Evolutionary conservation across 1,140 invertebrate species (phyloP).

Genomic region (Zaprionus capensis): DNA sequence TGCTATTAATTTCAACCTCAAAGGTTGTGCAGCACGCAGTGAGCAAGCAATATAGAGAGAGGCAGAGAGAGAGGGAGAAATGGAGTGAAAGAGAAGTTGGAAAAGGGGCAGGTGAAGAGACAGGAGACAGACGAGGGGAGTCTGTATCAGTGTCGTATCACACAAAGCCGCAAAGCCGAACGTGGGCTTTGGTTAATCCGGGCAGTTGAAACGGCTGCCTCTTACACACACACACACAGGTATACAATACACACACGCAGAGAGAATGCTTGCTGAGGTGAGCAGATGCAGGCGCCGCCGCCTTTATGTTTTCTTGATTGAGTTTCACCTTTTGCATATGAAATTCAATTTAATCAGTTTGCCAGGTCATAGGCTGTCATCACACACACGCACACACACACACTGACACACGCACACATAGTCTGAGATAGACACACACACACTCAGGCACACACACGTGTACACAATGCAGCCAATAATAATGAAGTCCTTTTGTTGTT

Average conservation of each 20-base stretch:
- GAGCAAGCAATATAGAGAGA: not conserved
- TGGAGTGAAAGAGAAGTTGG: not conserved
- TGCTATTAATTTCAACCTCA: conserved; percentile 75
- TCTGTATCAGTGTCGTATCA: conserved; percentile 66
- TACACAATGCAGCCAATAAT: conserved; percentile 74
- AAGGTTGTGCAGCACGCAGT: conserved; percentile 49
- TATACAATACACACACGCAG: conserved; percentile 37
- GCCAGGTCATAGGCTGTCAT: conserved; percentile 59
- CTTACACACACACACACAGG: conserved; percentile 31
- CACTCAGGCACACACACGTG: conserved; percentile 15
- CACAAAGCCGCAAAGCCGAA: conserved; percentile 70
- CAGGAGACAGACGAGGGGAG: not conserved
- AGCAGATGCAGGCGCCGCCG: conserved; percentile 47
- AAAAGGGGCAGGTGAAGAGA: not conserved
- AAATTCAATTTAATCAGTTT: conserved; percentile 83
- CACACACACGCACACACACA: conserved; percentile 25
- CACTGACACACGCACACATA: conserved; percentile 11
- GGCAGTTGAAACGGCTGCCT: conserved; percentile 45
- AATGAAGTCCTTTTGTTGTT: conserved; percentile 81
- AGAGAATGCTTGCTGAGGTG: conserved; percentile 19
- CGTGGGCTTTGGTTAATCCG: conserved; percentile 72
- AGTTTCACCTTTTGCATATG: conserved; percentile 82
- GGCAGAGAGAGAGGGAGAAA: conserved; percentile 4
- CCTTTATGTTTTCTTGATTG: conserved; percentile 82
- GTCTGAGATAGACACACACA: conserved; percentile 21